phyloP scores from a whole-genome alignment of 2,888 invertebrate genomes.

The Drosophila cognata region DNA sequence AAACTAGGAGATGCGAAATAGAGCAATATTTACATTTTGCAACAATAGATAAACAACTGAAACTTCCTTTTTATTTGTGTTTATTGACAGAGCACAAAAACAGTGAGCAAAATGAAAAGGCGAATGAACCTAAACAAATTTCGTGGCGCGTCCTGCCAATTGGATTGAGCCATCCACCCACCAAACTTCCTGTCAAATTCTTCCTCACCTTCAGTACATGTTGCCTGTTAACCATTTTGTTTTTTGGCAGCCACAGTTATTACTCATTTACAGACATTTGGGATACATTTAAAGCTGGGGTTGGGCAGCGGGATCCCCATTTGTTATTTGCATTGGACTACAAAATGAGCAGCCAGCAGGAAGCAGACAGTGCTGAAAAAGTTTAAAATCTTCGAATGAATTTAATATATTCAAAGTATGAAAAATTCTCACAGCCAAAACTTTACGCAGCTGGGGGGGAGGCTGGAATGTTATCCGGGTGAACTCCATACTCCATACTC shows the following conservation, averaged over 20 bases:
- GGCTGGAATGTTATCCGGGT: background rate
- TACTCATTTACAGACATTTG: constrained; percentile 72
- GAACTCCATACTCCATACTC: constrained; percentile 4
- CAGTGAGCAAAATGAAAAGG: constrained; percentile 14
- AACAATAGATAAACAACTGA: constrained; percentile 27
- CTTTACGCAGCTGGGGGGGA: constrained; percentile 12
- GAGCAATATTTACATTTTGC: constrained; percentile 28
- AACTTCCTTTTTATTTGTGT: constrained; percentile 10
- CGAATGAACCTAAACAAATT: constrained; percentile 65
- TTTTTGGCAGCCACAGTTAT: constrained; percentile 64
- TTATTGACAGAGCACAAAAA: constrained; percentile 12
- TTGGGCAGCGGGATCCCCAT: constrained; percentile 26
- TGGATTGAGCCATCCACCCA: constrained; percentile 22
- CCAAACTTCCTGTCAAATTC: background rate
- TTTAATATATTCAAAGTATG: constrained; percentile 63
- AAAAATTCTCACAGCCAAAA: constrained; percentile 42
- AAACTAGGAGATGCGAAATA: constrained; percentile 1
- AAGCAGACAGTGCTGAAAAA: constrained; percentile 43
- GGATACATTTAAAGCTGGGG: constrained; percentile 14
- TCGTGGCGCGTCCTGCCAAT: constrained; percentile 36
- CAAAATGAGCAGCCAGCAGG: constrained; percentile 54
- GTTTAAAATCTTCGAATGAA: constrained; percentile 69
- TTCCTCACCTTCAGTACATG: background rate
- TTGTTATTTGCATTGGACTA: constrained; percentile 68
- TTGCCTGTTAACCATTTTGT: constrained; percentile 2